phyloP scores from a whole-genome alignment of 2,113 vertebrate genomes.

The Pelecanus crispus region DNA sequence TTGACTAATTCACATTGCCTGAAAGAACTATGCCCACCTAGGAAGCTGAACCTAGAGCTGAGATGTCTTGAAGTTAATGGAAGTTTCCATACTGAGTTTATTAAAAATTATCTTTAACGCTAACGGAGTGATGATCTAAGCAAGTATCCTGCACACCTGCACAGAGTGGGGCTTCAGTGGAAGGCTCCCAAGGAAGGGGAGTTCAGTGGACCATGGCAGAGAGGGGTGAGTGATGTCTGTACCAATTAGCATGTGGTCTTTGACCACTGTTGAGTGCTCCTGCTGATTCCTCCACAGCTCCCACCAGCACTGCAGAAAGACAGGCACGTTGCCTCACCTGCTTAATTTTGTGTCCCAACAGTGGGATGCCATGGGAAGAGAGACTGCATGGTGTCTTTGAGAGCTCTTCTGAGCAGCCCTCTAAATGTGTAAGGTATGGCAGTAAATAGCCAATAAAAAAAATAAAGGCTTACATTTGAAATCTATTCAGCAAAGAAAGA shows the following conservation, averaged over 20 bases:
- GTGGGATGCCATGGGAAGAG: neutral
- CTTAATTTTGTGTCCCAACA: neutral
- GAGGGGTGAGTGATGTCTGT: neutral
- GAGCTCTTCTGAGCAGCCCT: neutral
- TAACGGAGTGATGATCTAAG: neutral
- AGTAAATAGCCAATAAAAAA: neutral
- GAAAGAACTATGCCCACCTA: neutral
- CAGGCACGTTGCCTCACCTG: too few species aligned
- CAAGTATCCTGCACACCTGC: neutral
- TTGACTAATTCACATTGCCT: neutral
- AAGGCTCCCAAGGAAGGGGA: neutral
- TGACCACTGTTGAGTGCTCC: rapidly evolving
- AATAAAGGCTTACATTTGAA: neutral
- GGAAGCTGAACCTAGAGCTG: neutral
- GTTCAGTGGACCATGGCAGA: neutral
- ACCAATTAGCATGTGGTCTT: neutral
- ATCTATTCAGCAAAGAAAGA: neutral
- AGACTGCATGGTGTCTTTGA: neutral
- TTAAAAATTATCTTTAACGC: neutral
- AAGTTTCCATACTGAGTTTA: neutral
- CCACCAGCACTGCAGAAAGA: neutral
- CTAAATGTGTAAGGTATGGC: too few species aligned
- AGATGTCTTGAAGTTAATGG: neutral
- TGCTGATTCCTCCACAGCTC: neutral
- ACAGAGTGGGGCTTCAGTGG: neutral